These are phyloP conservation scores for human DNA, from an alignment of 2,113 vertebrate species.

Conservation along the genomic window DNA sequence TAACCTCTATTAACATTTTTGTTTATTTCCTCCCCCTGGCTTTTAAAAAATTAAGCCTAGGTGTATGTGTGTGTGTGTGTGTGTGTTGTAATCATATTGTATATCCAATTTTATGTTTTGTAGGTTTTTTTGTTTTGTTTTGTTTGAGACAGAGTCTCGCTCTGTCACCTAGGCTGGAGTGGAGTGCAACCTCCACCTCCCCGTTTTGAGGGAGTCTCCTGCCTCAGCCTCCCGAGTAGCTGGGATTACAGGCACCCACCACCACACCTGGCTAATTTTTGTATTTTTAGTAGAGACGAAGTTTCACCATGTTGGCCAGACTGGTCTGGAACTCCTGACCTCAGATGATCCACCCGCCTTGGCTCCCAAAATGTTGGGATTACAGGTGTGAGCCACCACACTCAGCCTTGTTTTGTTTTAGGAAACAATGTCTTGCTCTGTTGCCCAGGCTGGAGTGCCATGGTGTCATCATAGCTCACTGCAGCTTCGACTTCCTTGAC, in stretches of 20 bases:
- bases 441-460: neutral
- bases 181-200: neutral
- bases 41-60: neutral
- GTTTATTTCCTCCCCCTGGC: neutral
- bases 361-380: neutral
- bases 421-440: neutral
- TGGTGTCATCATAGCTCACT: neutral
- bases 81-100: neutral
- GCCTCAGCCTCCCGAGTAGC: neutral
- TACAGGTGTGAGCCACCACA: neutral
- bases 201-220: neutral
- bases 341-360: neutral
- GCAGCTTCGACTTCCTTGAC: neutral
- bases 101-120: neutral
- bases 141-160: neutral
- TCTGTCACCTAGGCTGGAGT: neutral
- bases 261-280: neutral
- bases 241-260: neutral
- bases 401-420: neutral
- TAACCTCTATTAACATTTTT: neutral
- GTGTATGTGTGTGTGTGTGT: neutral
- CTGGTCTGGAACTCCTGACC: neutral
- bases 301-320: neutral
- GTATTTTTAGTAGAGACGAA: neutral
- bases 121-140: neutral